A percentile compares a stretch with the other conserved stretches of the same genome.
phyloP scores from a whole-genome alignment of 2,888 invertebrate species.

The Resseliella maxima region DNA sequence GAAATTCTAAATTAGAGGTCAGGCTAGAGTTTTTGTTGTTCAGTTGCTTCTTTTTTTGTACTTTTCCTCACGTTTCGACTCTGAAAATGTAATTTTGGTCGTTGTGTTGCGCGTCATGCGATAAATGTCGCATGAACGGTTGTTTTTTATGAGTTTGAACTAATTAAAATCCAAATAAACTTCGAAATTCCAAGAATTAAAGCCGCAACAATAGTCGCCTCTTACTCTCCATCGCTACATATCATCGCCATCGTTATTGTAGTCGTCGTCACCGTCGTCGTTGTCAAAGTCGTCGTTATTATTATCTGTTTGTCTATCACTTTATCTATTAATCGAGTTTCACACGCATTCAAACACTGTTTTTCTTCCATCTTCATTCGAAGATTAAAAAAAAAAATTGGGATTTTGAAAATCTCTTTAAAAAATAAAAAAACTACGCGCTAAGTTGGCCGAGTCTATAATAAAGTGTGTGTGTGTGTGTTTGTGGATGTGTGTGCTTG shows the following conservation, averaged over 20 bases:
- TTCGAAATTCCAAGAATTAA: constrained; percentile 20
- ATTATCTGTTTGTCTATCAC: neutral
- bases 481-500: too few relatives aligned
- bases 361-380: neutral
- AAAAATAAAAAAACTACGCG: too few relatives aligned
- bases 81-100: neutral
- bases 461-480: constrained; percentile 6
- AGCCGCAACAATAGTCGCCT: neutral
- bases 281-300: neutral
- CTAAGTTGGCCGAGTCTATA: neutral
- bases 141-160: constrained; percentile 31
- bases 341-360: neutral
- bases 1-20: neutral
- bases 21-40: neutral
- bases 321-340: neutral
- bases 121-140: constrained; percentile 14
- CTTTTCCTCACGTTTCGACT: neutral
- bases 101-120: neutral
- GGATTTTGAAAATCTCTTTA: too few relatives aligned
- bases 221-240: neutral
- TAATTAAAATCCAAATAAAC: constrained; percentile 44
- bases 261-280: neutral
- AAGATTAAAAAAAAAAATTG: too few relatives aligned
- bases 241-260: neutral
- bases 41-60: neutral